Conservation (phyloP, 2,888 invertebrate species). For the Cerastis rubricosa region DNA sequence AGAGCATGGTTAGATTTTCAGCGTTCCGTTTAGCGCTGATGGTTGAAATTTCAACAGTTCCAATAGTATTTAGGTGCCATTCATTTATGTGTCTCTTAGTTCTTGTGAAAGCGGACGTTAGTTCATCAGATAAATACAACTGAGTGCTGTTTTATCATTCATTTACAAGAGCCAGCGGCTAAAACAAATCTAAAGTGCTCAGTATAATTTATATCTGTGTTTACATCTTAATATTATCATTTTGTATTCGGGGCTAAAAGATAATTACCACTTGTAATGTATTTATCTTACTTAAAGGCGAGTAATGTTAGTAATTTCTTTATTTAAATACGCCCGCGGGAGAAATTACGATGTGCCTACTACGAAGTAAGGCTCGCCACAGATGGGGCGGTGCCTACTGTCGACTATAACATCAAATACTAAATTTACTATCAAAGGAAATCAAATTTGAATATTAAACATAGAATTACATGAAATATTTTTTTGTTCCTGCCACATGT, state of each 20-base stretch:
- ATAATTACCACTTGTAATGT: conserved; percentile 59
- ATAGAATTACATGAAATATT: not conserved
- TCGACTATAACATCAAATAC: not conserved
- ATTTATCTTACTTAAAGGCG: conserved; percentile 60
- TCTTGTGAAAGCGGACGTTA: not conserved
- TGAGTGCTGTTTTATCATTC: conserved; percentile 23
- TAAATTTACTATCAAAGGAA: not conserved
- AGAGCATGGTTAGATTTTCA: not conserved
- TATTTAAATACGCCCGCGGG: conserved; percentile 53
- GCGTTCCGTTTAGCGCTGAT: not conserved
- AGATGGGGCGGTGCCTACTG: not conserved
- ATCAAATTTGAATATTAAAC: not conserved
- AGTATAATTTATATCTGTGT: conserved; percentile 63
- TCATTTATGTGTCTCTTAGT: not conserved
- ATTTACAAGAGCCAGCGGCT: conserved; percentile 31
- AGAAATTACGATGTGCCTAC: conserved; percentile 37
- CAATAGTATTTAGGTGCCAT: not conserved
- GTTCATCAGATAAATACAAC: not conserved
- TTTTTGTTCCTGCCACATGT: not conserved
- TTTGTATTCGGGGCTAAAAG: conserved; percentile 51
- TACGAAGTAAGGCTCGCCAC: conserved; percentile 12
- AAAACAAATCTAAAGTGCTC: conserved; percentile 48
- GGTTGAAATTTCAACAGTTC: not conserved
- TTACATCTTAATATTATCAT: conserved; percentile 62
- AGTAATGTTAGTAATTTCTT: conserved; percentile 60